Base-by-base conservation (phyloP, 2,888 invertebrate species). In the Drosophila pseudotakahashii region DNA sequence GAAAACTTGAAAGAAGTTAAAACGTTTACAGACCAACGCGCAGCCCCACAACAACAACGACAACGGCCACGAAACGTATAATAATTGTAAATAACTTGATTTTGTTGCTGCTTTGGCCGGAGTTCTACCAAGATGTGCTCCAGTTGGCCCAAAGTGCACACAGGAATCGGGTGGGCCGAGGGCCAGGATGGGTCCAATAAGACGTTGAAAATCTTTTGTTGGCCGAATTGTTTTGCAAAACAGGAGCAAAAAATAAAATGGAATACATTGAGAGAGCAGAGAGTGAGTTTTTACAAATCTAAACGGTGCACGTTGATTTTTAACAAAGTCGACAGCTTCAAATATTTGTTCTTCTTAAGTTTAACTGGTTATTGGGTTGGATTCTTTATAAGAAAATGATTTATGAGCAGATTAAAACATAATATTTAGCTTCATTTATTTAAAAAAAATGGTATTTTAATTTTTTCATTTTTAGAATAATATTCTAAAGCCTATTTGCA, bases 41-140 rank as follows among this genome's bases (percentile, higher is more conserved):
- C 72, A 63, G 57, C 63, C 52, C 75, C 67, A 39, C 45, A 48
- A 39, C 34, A 67, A 45, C 30, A 19, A 19, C 30, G 2, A 19
- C 19, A 66, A 54, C 45, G 45, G 53, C 50, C 53, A 54, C 39
- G 19, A 44, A 61, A 47, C 70, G 73, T 71, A 82, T 79, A 83
- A 83, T 85, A 83, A 82, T 85, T 85, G 81, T 78, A 82, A 83
- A 81, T 82, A 81, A 81, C 73, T 83, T 77, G 76, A 80, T 71
- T 78, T 62, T 61, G 48, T 57, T 68, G 52, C 58, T 67, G 6
- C 30, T 45, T 52, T 61, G 64, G 37, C 32, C 26, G 53, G 37
- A 51, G 54, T 42, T 13, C 41, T 51, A 45, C 59, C 39, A 63
- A 77, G 70, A 75, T 74, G 69, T 64, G 77, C 68, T 55, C 61